A percentile compares a stretch with the other conserved stretches of the same genome.
phyloP scores from a whole-genome alignment of 2,888 invertebrate genomes.

The Diadegma fenestrale region DNA sequence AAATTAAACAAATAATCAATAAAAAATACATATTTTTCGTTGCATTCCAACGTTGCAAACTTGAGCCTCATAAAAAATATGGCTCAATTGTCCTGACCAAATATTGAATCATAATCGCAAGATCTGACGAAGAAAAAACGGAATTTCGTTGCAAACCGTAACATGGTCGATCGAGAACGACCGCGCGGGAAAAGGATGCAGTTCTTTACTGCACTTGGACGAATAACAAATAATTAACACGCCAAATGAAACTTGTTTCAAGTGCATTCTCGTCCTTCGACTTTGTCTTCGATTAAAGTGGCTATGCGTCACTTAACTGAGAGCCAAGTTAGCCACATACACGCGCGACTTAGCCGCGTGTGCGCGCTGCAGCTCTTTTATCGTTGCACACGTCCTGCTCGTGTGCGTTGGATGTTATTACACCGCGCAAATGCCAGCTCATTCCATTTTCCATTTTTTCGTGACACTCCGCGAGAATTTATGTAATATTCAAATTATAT shows the following conservation, averaged over 20 bases:
- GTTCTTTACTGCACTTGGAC: conserved; percentile 6
- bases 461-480: background rate
- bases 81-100: too few relatives aligned
- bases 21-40: too few relatives aligned
- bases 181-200: conserved; percentile 7
- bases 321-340: conserved; percentile 19
- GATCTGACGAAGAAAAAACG: too few relatives aligned
- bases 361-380: background rate
- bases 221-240: conserved; percentile 1
- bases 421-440: conserved; percentile 1
- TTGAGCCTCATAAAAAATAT: too few relatives aligned
- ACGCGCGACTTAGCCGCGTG: background rate
- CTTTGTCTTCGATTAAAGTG: conserved; percentile 43
- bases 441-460: conserved; percentile 1
- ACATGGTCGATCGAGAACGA: conserved; percentile 26
- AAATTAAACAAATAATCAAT: too few relatives aligned
- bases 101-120: too few relatives aligned
- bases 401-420: background rate
- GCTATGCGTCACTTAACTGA: conserved; percentile 28
- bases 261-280: conserved; percentile 24
- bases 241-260: background rate
- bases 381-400: background rate
- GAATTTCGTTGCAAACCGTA: too few relatives aligned
- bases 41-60: too few relatives aligned
- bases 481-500: background rate